Evolutionary conservation across 2,113 vertebrate species (phyloP).

Genomic region (Cryptomyrus ogoouensis): DNA sequence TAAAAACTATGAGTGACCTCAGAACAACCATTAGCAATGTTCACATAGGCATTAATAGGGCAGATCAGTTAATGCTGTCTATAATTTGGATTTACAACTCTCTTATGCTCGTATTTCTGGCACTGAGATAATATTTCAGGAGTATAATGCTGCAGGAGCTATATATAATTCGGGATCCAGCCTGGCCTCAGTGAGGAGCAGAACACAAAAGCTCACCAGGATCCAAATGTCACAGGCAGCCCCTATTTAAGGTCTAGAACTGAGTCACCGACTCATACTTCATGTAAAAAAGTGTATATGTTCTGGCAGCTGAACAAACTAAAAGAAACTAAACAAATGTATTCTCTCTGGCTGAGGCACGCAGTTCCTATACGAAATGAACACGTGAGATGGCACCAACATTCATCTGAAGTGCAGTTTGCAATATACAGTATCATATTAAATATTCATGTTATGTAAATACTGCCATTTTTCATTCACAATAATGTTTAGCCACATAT

Average conservation of each 20-base stretch:
- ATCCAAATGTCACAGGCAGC: background rate
- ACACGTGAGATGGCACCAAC: background rate
- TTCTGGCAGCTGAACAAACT: background rate
- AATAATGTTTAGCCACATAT: background rate
- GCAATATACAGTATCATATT: background rate
- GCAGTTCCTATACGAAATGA: background rate
- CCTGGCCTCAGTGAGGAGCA: background rate
- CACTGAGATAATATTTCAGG: conserved; percentile 22
- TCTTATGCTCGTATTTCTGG: conserved; percentile 15
- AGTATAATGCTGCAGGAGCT: conserved; percentile 22
- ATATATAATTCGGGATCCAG: conserved; percentile 27
- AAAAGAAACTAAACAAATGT: background rate
- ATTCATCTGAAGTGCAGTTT: background rate
- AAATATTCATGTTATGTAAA: conserved; percentile 5
- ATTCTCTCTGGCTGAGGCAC: background rate
- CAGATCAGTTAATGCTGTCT: conserved; percentile 14
- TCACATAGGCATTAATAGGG: conserved; percentile 2
- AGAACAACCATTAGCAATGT: background rate
- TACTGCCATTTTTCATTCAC: background rate
- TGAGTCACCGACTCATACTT: background rate
- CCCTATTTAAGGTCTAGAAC: background rate
- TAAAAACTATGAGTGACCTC: background rate
- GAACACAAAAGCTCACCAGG: background rate
- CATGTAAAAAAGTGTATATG: background rate
- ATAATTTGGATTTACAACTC: conserved; percentile 16